Evolutionary conservation across 2,888 invertebrate genomes (phyloP).

Genomic region (Scaptomyza reducta): DNA sequence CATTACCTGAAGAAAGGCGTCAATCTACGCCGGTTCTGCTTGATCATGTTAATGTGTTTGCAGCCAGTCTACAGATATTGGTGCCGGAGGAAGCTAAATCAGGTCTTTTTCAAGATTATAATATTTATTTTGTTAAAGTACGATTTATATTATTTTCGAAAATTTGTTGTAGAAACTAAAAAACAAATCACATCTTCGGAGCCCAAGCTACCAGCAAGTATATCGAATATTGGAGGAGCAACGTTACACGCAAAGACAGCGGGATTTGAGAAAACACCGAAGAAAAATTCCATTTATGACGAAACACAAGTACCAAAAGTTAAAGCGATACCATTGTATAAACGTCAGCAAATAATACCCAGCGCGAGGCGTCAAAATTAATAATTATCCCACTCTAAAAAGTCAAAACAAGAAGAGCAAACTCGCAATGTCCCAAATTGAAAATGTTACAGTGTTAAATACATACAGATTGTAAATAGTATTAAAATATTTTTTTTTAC

Average conservation of each 20-base stretch:
- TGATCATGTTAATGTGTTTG: conserved; percentile 86
- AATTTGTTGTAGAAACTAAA: conserved; percentile 16
- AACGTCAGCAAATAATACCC: conserved; percentile 53
- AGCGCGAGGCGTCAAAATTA: conserved; percentile 36
- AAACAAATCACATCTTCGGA: conserved; percentile 58
- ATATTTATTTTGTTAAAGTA: neutral
- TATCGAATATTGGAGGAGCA: conserved; percentile 88
- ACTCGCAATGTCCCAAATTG: too few species aligned
- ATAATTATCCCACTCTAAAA: too few species aligned
- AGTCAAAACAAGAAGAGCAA: too few species aligned
- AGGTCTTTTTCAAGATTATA: conserved; percentile 84
- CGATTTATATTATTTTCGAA: neutral
- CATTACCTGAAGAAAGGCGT: conserved; percentile 83
- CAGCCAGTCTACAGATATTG: conserved; percentile 93
- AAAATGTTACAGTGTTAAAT: neutral
- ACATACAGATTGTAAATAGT: neutral
- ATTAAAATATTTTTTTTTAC: conserved; percentile 1
- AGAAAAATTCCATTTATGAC: conserved; percentile 5
- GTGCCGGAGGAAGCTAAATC: conserved; percentile 65
- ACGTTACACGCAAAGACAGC: conserved; percentile 88
- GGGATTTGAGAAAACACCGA: conserved; percentile 86
- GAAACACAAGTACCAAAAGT: conserved; percentile 4
- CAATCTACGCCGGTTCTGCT: conserved; percentile 86
- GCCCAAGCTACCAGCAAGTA: conserved; percentile 86
- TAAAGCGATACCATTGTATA: conserved; percentile 36